Evolutionary conservation across 2,888 invertebrate genomes (phyloP).

Genomic region (Thecophora atra): DNA sequence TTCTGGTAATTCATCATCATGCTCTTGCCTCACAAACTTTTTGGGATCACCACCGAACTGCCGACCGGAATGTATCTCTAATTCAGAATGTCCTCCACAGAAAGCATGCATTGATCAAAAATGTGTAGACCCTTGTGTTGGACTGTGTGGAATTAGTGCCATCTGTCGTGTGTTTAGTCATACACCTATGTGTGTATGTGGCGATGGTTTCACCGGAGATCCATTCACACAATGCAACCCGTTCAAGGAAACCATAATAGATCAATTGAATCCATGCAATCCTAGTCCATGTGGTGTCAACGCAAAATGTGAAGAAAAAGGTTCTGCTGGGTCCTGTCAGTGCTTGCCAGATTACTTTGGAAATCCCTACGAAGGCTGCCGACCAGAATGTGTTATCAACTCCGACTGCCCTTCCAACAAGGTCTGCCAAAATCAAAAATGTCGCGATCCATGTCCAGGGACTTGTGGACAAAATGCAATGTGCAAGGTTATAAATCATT

Average conservation of each 20-base stretch:
- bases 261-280: conserved; percentile 65
- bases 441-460: conserved; percentile 73
- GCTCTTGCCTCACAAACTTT: conserved; percentile 71
- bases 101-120: conserved; percentile 70
- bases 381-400: conserved; percentile 74
- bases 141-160: conserved; percentile 71
- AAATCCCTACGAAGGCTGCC: conserved; percentile 79
- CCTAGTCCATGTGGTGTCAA: conserved; percentile 73
- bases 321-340: conserved; percentile 77
- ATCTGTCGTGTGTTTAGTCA: conserved; percentile 70
- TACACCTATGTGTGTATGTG: conserved; percentile 71
- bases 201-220: conserved; percentile 70
- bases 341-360: conserved; percentile 78
- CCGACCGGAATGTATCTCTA: conserved; percentile 73
- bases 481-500: conserved; percentile 74
- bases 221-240: conserved; percentile 67
- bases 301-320: conserved; percentile 78
- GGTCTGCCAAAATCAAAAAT: conserved; percentile 75
- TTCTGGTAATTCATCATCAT: conserved; percentile 66
- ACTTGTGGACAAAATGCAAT: conserved; percentile 74
- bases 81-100: conserved; percentile 71
- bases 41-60: conserved; percentile 74
- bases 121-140: conserved; percentile 72
- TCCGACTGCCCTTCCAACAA: conserved; percentile 74
- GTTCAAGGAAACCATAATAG: conserved; percentile 64